Evolutionary conservation across 2,113 vertebrate species (phyloP), one percentile per base, ranked within the genome.

Genomic region (Mionectes macconnelli): DNA sequence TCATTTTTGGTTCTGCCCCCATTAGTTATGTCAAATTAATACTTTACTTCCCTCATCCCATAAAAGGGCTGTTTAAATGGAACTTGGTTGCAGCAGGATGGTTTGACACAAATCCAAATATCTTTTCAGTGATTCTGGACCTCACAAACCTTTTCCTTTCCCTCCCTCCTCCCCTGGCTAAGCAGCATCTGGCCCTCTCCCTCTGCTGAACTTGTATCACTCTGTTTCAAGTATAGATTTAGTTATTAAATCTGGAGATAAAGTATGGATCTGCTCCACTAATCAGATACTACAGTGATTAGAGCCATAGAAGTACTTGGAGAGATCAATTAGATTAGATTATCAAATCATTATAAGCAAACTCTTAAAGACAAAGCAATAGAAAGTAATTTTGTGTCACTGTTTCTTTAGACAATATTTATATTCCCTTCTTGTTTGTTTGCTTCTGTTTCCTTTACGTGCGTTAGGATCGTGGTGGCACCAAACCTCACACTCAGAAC

Each of bases 171-270:
- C 27, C 23, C 17, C 39, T 53, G 74, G 45, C 80, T 50, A 47
- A 76, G 62, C 53, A 94, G 76, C 86, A 84, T 92, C 93, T 94
- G 92, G 59, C 64, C 79, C 72, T 92, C 73, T 90, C 55, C 78
- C 76, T 80, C 59, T 55, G 63, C 78, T 93, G 94, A 96, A 89
- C 93, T 89, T 35, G 49, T 60, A 80, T 84, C 95, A 93, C 92
- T 97, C 76, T 50, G 35, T 95, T 96, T 95, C 94, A 73, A 94
- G 90, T 95, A 96, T 96, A 90, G 96, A 96, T 96, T 95, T 94
- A 93, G 96, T 96, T 96, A 95, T 96, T 96, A 96, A 90, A 96
- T 96, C 86, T 94, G 90, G 92, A 96, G 96, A 92, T 96, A 96
- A 96, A 90, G 90, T 93, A 97, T 96, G 84, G 96, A 96, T 96